phyloP scores from a whole-genome alignment of 2,113 vertebrate species.

The Eurystomus gularis region DNA sequence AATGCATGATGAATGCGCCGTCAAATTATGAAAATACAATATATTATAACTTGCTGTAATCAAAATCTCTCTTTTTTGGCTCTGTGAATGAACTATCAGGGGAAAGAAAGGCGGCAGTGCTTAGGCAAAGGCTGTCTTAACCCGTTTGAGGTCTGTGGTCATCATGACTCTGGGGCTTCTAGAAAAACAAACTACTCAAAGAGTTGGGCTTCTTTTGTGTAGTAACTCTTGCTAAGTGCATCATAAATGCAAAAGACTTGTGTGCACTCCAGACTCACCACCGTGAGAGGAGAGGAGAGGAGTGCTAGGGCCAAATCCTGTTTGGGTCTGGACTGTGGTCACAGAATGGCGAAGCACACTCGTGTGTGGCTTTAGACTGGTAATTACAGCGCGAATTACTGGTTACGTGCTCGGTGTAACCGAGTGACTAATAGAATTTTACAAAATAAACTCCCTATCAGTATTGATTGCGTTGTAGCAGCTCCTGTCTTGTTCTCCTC shows the following conservation, averaged over 20 bases:
- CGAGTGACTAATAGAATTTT: not conserved
- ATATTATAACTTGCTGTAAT: too few species aligned
- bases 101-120: not conserved
- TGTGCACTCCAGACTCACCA: not conserved
- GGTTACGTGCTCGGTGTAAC: not conserved
- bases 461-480: not conserved
- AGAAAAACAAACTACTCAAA: not conserved
- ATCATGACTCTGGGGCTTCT: not conserved
- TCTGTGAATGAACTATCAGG: rapidly evolving
- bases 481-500: not conserved
- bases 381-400: not conserved
- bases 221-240: not conserved
- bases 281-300: not conserved
- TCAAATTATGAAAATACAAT: not conserved
- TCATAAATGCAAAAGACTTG: not conserved
- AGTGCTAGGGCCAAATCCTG: rapidly evolving
- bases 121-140: not conserved
- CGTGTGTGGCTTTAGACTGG: not conserved
- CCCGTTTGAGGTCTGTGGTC: not conserved
- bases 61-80: not conserved
- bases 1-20: not conserved
- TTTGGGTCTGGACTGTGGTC: not conserved
- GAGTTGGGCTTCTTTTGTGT: not conserved
- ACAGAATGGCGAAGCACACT: rapidly evolving
- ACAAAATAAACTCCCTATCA: not conserved